These are phyloP conservation scores for Mythimna vitellina DNA, from an alignment of 2,888 invertebrate genomes.

Conservation along the genomic window DNA sequence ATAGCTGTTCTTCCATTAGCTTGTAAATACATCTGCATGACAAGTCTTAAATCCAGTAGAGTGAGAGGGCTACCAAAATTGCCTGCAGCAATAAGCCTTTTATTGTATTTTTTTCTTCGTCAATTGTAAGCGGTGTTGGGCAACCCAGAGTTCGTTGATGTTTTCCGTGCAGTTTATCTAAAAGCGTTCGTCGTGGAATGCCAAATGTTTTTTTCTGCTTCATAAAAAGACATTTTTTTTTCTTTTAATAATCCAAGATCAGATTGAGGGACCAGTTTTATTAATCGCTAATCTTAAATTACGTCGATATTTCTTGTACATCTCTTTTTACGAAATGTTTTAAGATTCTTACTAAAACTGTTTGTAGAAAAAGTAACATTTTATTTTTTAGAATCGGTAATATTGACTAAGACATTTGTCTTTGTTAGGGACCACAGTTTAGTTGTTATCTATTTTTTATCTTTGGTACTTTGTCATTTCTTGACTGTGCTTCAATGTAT, in stretches of 20 bases:
- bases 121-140: conserved; percentile 4
- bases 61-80: not conserved
- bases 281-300: no score
- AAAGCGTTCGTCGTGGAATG: conserved; percentile 57
- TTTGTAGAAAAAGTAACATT: no score
- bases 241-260: conserved; percentile 35
- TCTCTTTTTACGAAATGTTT: no score
- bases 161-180: conserved; percentile 50
- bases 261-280: no score
- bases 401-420: no score
- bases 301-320: no score
- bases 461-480: no score
- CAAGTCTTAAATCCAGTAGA: conserved; percentile 7
- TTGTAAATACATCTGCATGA: conserved; percentile 2
- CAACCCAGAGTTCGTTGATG: conserved; percentile 21
- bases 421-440: no score
- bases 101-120: not conserved
- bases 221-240: conserved; percentile 44
- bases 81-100: conserved; percentile 7
- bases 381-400: no score
- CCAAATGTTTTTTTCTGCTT: conserved; percentile 57
- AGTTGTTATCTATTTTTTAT: no score
- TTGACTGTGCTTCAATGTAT: conserved; percentile 6
- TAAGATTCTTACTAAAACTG: no score
- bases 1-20: conserved; percentile 3